Percentiles rank a stretch among this genome's conserved stretches.
phyloP scores from a whole-genome alignment of 2,888 invertebrate species.

The Tenthredo amoena region DNA sequence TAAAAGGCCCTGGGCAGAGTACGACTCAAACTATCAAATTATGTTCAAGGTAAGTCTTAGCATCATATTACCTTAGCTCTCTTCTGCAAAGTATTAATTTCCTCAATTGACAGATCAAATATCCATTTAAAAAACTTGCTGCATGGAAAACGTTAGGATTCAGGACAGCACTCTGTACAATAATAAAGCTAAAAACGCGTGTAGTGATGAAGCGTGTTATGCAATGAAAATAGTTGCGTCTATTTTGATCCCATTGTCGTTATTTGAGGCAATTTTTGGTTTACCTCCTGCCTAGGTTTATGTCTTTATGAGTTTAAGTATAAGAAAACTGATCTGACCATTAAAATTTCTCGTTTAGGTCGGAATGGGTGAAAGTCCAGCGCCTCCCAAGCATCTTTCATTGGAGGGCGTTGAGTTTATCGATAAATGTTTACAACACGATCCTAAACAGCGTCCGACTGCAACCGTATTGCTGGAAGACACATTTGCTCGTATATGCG shows the following conservation, averaged over 20 bases:
- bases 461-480: slow-evolving; percentile 87
- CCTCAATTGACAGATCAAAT: not conserved
- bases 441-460: slow-evolving; percentile 86
- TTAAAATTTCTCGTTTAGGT: slow-evolving; percentile 80
- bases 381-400: slow-evolving; percentile 87
- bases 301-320: not conserved
- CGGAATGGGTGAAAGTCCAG: slow-evolving; percentile 93
- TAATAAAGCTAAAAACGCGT: too few species aligned
- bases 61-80: not conserved
- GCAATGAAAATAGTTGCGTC: too few species aligned
- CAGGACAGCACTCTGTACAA: too few species aligned
- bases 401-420: slow-evolving; percentile 92
- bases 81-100: not conserved
- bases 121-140: not conserved
- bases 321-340: not conserved
- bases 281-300: not conserved
- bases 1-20: slow-evolving; percentile 95
- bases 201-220: too few species aligned
- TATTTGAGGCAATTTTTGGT: not conserved
- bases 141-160: too few species aligned
- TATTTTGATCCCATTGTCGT: too few species aligned
- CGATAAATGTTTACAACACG: slow-evolving; percentile 88
- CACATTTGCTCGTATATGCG: slow-evolving; percentile 82
- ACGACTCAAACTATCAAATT: slow-evolving; percentile 96
- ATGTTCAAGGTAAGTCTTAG: slow-evolving; percentile 84